Percentiles rank a stretch among this genome's conserved stretches.
Conservation (phyloP, 2,888 invertebrate species). For the Dryocosmus kuriphilus region DNA sequence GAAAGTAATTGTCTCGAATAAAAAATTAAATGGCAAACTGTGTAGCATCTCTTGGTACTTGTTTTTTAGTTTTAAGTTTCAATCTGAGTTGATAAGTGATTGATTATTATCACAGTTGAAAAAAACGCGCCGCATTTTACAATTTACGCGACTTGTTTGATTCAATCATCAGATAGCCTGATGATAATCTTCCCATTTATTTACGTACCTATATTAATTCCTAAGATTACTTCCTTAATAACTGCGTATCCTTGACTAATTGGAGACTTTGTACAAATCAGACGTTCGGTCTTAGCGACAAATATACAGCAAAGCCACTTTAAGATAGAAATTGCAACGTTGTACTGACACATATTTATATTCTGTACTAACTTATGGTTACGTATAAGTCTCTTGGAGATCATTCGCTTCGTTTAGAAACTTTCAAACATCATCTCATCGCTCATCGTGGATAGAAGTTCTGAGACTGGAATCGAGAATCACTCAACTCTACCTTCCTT, state of each 20-base stretch:
- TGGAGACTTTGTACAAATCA: constrained; percentile 4
- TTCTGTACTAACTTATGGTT: constrained; percentile 17
- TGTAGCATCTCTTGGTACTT: constrained; percentile 15
- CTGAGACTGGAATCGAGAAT: constrained; percentile 1
- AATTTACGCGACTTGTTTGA: constrained; percentile 25
- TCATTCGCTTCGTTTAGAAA: constrained; percentile 9
- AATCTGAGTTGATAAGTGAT: not conserved
- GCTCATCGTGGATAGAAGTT: constrained; percentile 19
- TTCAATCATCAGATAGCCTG: constrained; percentile 12
- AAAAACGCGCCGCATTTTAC: constrained; percentile 28
- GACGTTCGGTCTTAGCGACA: not conserved
- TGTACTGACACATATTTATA: constrained; percentile 21
- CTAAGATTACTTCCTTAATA: not conserved
- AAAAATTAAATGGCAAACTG: constrained; percentile 19
- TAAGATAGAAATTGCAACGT: not conserved
- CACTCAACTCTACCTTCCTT: not conserved
- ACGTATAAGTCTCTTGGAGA: constrained; percentile 19
- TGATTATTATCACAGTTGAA: constrained; percentile 37
- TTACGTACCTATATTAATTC: not conserved
- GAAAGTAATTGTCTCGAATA: not conserved
- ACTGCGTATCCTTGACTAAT: constrained; percentile 2
- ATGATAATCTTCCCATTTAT: not conserved
- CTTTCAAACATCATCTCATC: constrained; percentile 4
- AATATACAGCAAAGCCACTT: not conserved
- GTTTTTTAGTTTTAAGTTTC: not conserved